These are phyloP conservation scores for Sepioteuthis lessoniana DNA, from an alignment of 2,888 invertebrate species.

Conservation along the genomic window DNA sequence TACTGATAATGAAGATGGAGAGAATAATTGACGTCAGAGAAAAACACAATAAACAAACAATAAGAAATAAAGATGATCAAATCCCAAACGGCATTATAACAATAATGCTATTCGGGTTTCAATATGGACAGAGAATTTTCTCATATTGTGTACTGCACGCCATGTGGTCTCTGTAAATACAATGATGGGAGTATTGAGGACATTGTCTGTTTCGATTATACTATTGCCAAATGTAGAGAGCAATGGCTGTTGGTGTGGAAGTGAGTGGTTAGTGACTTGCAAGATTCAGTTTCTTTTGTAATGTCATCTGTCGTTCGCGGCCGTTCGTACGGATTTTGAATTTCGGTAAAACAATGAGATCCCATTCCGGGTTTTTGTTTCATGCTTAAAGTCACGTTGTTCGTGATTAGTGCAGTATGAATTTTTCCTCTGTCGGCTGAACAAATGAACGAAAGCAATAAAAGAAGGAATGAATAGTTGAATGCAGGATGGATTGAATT, in stretches of 20 bases:
- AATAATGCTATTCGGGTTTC: neutral
- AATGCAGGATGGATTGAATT: neutral
- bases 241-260: neutral
- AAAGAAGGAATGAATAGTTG: neutral
- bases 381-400: conserved; percentile 20
- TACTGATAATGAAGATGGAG: neutral
- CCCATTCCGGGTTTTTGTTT: conserved; percentile 4
- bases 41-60: neutral
- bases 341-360: neutral
- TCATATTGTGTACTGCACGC: neutral
- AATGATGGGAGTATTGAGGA: neutral
- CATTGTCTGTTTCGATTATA: neutral
- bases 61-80: neutral
- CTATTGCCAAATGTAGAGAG: neutral
- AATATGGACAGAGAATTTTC: neutral
- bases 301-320: neutral
- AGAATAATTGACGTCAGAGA: neutral
- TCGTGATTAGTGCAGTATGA: neutral
- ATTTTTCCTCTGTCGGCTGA: neutral
- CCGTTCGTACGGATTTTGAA: neutral
- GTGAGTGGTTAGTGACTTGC: neutral
- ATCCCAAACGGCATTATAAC: neutral
- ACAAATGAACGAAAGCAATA: neutral
- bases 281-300: neutral
- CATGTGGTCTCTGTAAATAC: neutral